Percentiles rank a stretch among this genome's conserved stretches.
phyloP scores from a whole-genome alignment of 2,113 vertebrate species.

The Brachyistius frenatus region DNA sequence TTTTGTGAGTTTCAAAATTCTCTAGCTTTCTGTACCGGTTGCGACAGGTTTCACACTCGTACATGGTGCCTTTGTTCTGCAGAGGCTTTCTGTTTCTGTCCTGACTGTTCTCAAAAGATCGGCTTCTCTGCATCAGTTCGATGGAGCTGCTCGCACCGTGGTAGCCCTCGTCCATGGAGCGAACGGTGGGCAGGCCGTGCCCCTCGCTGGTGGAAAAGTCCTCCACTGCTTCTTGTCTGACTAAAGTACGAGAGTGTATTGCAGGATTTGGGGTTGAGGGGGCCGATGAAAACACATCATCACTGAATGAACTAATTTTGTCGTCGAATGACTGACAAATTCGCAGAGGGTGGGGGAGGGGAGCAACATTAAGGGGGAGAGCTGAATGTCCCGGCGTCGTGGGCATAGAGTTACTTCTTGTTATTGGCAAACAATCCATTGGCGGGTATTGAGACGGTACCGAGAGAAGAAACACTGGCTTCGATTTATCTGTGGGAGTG shows the following conservation, averaged over 20 bases:
- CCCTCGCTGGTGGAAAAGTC: conserved; percentile 90
- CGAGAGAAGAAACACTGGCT: conserved; percentile 96
- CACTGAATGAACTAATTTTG: conserved; percentile 91
- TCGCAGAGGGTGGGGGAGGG: conserved; percentile 90
- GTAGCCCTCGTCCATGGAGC: conserved; percentile 90
- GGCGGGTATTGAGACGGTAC: conserved; percentile 90
- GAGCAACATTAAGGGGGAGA: conserved; percentile 88
- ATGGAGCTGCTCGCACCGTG: conserved; percentile 80
- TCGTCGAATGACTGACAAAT: conserved; percentile 98
- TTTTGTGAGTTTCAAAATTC: conserved; percentile 99
- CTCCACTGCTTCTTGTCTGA: conserved; percentile 94
- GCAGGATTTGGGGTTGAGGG: conserved; percentile 89
- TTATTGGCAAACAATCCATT: conserved; percentile 97
- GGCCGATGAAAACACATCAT: conserved; percentile 94
- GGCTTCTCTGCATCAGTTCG: conserved; percentile 88
- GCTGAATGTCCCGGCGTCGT: conserved; percentile 92
- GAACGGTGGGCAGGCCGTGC: conserved; percentile 84
- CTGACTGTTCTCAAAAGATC: conserved; percentile 86
- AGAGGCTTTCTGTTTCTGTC: conserved; percentile 91
- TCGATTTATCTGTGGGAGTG: conserved; percentile 97
- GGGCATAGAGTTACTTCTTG: conserved; percentile 98
- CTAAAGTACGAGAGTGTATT: conserved; percentile 91
- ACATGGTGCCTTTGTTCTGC: conserved; percentile 95
- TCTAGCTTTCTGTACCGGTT: conserved; percentile 96
- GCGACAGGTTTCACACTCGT: conserved; percentile 97